phyloP scores from a whole-genome alignment of 2,113 vertebrate species.

The Miniopterus natalensis region DNA sequence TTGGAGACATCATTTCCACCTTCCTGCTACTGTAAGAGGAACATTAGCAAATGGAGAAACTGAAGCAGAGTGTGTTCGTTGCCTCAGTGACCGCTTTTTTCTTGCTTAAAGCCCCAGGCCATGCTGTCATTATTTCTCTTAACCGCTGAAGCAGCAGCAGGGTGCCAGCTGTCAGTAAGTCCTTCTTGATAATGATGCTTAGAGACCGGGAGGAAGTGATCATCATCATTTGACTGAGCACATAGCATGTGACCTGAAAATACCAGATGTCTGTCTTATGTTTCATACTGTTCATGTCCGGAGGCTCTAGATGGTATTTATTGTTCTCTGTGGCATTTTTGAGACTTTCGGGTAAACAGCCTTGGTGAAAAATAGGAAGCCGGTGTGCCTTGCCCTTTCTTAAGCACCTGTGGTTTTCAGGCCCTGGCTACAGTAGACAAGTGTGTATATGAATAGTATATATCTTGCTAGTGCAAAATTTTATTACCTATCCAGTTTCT shows the following conservation, averaged over 20 bases:
- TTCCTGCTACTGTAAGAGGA: neutral
- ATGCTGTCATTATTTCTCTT: neutral
- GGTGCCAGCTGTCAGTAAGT: neutral
- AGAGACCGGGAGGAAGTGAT: neutral
- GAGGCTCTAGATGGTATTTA: neutral
- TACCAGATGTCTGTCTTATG: neutral
- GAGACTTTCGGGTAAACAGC: neutral
- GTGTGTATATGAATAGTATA: neutral
- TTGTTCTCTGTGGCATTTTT: neutral
- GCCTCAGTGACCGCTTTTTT: neutral
- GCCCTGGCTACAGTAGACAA: neutral
- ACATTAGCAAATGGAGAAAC: neutral
- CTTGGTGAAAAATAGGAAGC: constrained; percentile 14
- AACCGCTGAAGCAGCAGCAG: neutral
- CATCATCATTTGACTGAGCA: neutral
- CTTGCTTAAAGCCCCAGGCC: neutral
- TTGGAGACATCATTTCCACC: neutral
- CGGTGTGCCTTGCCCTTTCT: neutral
- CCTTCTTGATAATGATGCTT: neutral
- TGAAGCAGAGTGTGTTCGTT: neutral
- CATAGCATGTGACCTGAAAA: constrained; percentile 5
- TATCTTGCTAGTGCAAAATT: neutral
- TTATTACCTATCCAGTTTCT: constrained; percentile 1
- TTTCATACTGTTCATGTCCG: neutral
- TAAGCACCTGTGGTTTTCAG: neutral